Conservation (phyloP, 1,140 invertebrate genomes). For the Neocloeon triangulifer region DNA sequence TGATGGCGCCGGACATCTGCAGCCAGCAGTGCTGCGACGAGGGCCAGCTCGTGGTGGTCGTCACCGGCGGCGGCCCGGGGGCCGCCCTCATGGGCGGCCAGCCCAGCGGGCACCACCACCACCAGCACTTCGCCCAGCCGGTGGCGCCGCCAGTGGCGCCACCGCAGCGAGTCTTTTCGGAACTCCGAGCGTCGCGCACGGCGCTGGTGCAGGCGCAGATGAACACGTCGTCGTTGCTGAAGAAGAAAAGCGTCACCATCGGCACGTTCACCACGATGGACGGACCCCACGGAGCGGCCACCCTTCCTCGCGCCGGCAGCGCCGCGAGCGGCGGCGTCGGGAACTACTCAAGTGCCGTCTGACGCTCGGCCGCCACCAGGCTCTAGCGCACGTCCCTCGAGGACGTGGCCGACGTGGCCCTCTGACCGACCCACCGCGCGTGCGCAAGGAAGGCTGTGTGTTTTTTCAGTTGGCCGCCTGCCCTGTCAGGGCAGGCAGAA, state of each 20-base stretch:
- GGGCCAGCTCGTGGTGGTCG: neutral
- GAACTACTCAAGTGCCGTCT: neutral
- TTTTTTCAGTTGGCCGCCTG: too few species aligned
- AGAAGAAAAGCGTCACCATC: constrained; percentile 4
- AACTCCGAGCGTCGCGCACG: neutral
- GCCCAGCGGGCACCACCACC: neutral
- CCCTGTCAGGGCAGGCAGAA: too few species aligned
- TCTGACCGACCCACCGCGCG: too few species aligned
- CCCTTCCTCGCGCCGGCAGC: neutral
- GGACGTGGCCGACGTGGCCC: too few species aligned
- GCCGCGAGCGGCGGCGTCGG: neutral
- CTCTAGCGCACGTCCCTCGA: too few species aligned
- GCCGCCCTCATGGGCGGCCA: neutral
- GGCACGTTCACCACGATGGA: constrained; percentile 8
- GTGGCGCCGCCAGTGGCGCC: neutral
- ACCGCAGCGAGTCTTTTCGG: neutral
- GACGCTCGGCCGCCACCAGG: neutral
- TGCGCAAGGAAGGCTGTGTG: too few species aligned
- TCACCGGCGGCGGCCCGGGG: neutral
- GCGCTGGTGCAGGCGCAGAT: neutral
- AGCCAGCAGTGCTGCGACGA: neutral
- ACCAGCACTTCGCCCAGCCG: neutral
- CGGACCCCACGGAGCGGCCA: neutral
- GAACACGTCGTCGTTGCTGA: neutral
- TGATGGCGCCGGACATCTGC: constrained; percentile 3